Evolutionary conservation across 1,140 invertebrate genomes (phyloP).

Genomic region (Tetramorium parvispinum): DNA sequence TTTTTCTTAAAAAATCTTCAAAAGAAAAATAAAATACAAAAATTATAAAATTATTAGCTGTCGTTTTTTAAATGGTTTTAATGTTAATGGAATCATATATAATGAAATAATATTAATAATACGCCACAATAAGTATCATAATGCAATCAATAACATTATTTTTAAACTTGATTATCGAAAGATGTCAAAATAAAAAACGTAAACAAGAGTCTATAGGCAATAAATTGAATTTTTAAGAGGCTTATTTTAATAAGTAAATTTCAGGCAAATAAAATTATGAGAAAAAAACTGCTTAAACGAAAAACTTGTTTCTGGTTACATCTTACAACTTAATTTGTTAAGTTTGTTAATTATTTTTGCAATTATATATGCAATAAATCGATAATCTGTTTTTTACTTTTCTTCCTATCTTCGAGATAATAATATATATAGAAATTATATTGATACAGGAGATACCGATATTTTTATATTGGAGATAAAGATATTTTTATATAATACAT

Average conservation of each 20-base stretch:
- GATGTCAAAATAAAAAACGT: background rate
- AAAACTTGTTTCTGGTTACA: background rate
- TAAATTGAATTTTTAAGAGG: background rate
- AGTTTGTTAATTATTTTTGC: background rate
- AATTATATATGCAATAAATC: background rate
- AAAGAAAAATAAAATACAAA: background rate
- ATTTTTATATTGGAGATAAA: too few species aligned
- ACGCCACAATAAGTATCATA: background rate
- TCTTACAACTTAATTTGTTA: background rate
- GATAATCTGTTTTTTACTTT: background rate
- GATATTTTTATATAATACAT: too few species aligned
- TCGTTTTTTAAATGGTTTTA: background rate
- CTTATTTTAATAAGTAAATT: background rate
- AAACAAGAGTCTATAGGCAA: background rate
- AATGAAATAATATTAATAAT: too few species aligned
- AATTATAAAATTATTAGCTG: background rate
- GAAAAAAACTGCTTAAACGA: background rate
- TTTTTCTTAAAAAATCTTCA: background rate
- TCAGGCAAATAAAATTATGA: background rate
- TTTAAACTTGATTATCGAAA: background rate
- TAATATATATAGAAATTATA: background rate
- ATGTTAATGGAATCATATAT: background rate
- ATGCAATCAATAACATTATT: background rate
- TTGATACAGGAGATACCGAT: too few species aligned
- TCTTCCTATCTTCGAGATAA: background rate